Conservation (phyloP, 2,113 vertebrate genomes). For the Procapra przewalskii region DNA sequence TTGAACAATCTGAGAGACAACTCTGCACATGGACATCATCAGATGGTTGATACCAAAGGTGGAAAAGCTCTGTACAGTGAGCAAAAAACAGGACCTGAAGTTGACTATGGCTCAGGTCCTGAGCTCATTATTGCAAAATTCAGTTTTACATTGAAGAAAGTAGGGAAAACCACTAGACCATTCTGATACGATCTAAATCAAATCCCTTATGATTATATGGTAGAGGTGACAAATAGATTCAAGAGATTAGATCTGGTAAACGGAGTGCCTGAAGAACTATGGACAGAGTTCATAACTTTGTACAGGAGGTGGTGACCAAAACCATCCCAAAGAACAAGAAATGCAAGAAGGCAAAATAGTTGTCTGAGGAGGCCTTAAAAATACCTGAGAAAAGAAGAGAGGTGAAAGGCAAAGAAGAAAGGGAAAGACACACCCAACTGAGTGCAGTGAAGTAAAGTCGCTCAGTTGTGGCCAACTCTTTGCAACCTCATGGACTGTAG, state of each 20-base stretch:
- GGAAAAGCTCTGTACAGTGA: background rate
- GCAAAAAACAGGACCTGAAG: background rate
- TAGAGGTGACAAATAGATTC: background rate
- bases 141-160: background rate
- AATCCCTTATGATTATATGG: background rate
- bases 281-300: background rate
- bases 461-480: background rate
- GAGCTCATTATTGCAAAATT: background rate
- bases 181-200: fast-evolving
- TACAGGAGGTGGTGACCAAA: background rate
- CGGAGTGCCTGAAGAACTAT: background rate
- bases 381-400: background rate
- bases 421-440: background rate
- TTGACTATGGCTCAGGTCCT: background rate
- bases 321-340: background rate
- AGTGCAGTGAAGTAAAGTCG: background rate
- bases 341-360: background rate
- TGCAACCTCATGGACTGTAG: fast-evolving
- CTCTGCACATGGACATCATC: background rate
- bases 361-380: background rate
- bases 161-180: background rate
- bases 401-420: background rate
- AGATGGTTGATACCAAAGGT: background rate
- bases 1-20: background rate
- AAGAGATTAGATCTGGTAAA: background rate